Evolutionary conservation across 2,113 vertebrate species (phyloP), one percentile per base, ranked within the genome.

Genomic region (Uropsilus gracilis): DNA sequence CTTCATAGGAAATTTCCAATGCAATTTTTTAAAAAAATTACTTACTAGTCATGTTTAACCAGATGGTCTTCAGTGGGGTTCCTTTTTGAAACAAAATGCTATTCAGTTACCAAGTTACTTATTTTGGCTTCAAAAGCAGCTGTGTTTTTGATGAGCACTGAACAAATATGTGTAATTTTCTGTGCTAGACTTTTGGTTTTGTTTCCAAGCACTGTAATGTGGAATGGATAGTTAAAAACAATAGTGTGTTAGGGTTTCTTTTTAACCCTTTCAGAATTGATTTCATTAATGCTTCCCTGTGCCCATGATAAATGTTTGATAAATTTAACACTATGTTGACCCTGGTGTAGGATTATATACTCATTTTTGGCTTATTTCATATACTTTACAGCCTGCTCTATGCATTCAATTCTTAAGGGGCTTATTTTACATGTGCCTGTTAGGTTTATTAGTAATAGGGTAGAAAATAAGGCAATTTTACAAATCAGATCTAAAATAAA

Each of bases 381-480:
- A 90, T 98, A 97, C 97, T 93, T 94, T 98, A 97, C 98, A 97
- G 98, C 97, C 96, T 96, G 95, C 94, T 97, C 22, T 97, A 89
- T 90, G 73, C 98, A 98, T 98, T 99, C 98, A 99, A 99, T 99
- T 98, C 98, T 99, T 98, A 98, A 98, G 98, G 98, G 98, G 99
- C 98, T 98, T 97, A 98, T 98, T 98, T 98, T 99, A 99, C 98
- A 99, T 99, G 99, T 99, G 98, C 98, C 99, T 99, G 99, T 99
- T 99, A 99, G 98, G 96, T 99, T 99, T 98, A 98, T 99, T 99
- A 99, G 99, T 99, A 99, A 99, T 99, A 99, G 99, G 98, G 98
- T 99, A 99, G 99, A 99, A 98, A 98, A 99, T 98, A 92, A 98
- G 99, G 98, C 98, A 98, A 98, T 98, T 98, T 98, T 98, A 98